Evolutionary conservation across 2,888 invertebrate species (phyloP), one percentile per base, ranked within the genome.

Genomic region (Anoncus sp.): DNA sequence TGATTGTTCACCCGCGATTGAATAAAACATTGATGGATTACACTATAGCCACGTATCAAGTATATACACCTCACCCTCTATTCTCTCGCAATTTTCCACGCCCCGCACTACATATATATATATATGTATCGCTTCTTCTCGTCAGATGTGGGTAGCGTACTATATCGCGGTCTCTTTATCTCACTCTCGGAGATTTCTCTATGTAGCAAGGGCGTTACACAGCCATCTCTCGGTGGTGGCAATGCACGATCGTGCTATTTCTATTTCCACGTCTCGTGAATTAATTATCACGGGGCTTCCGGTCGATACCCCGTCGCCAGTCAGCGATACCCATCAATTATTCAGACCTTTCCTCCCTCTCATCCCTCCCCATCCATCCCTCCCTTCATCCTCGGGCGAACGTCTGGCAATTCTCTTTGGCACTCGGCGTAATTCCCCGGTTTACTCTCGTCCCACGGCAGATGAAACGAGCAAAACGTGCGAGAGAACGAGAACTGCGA

Each of bases 231-330:
- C 57, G 22, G 49, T 45, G 53, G 38, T 45, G 62, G 60, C 69
- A 35, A 40, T n/a, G 57, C 69, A 73, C 76, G 72, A 75, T 77
- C 80, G 81, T 80, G 83, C 83, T 87, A 87, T 87, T 88, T 88
- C 88, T 88, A 87, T 88, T 85, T 86, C 84, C 88, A 84, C 83
- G 83, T 83, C 82, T 86, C 75, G 76, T 88, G 88, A 89, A 88
- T 89, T 87, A 88, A 87, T 89, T 87, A 88, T 88, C 85, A 81
- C 82, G 81, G 78, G 84, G 86, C 87, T 87, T 83, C 85, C 84
- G 85, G 83, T 85, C 85, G 85, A 85, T 85, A 84, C 81, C 82
- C 83, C 85, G 84, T 83, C 83, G 85, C 83, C 83, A 85, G 85
- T 81, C 83, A 84, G 83, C 81, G 81, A 85, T 85, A 82, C 81